These are phyloP conservation scores for Lophotis ruficrista DNA, from an alignment of 2,113 vertebrate genomes.

Conservation along the genomic window DNA sequence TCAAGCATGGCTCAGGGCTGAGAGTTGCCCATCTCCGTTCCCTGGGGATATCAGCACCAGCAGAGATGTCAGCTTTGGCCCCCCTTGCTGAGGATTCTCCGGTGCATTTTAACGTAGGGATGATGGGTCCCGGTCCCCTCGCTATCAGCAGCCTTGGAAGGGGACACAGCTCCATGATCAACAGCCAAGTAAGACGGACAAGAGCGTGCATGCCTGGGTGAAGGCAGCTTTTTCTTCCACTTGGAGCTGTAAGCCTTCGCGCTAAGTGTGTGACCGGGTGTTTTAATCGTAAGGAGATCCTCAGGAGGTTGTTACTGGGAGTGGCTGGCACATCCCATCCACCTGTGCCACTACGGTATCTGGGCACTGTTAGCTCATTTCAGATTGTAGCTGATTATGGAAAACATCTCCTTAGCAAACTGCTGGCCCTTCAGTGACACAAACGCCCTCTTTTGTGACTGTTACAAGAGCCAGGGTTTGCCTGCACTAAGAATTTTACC, in stretches of 20 bases:
- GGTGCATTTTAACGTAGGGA: neutral
- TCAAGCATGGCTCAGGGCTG: neutral
- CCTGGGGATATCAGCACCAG: neutral
- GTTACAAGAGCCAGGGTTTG: neutral
- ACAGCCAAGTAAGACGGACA: neutral
- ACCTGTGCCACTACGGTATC: neutral
- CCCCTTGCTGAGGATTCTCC: neutral
- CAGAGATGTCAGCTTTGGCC: neutral
- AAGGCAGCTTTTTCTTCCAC: neutral
- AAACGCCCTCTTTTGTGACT: neutral
- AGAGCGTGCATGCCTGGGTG: neutral
- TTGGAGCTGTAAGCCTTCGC: neutral
- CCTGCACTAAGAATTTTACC: neutral
- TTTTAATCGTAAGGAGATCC: neutral
- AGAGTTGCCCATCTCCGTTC: neutral
- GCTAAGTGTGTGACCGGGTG: neutral
- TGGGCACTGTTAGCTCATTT: neutral
- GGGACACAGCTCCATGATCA: neutral
- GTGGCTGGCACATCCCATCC: neutral
- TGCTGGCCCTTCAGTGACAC: neutral
- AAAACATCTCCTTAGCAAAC: neutral
- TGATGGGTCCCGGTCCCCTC: neutral
- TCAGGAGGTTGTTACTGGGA: neutral
- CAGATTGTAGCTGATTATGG: neutral
- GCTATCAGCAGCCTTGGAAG: neutral